phyloP scores from a whole-genome alignment of 1,140 invertebrate genomes.

The Rhynchophorus ferrugineus region DNA sequence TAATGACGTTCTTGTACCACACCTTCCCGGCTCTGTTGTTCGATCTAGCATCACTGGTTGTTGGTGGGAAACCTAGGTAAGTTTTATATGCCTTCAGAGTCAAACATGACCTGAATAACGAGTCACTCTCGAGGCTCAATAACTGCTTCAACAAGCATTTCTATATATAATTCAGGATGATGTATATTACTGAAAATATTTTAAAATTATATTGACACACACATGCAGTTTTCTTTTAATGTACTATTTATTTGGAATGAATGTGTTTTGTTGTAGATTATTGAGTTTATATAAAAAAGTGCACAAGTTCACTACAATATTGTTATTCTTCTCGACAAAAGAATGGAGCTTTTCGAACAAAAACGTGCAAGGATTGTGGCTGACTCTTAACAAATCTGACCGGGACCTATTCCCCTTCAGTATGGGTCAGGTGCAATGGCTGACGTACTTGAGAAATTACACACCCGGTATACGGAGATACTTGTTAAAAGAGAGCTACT shows the following conservation, averaged over 20 bases:
- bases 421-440: constrained; percentile 56
- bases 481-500: constrained; percentile 53
- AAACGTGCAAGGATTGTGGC: constrained; percentile 54
- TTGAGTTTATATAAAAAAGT: constrained; percentile 66
- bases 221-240: too few relatives aligned
- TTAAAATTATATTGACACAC: too few relatives aligned
- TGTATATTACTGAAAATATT: too few relatives aligned
- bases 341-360: constrained; percentile 65
- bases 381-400: constrained; percentile 50
- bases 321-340: constrained; percentile 65
- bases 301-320: constrained; percentile 57
- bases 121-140: too few relatives aligned
- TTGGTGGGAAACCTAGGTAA: constrained; percentile 54
- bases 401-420: constrained; percentile 59
- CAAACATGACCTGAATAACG: too few relatives aligned
- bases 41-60: constrained; percentile 45
- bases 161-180: too few relatives aligned
- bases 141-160: too few relatives aligned
- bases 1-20: constrained; percentile 47
- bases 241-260: too few relatives aligned
- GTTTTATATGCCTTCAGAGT: too few relatives aligned
- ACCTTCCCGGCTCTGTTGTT: constrained; percentile 52
- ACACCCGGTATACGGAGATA: constrained; percentile 51
- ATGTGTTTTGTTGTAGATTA: constrained; percentile 53
- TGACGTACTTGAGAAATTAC: constrained; percentile 49